Percentiles rank a stretch among this genome's conserved stretches.
These are phyloP conservation scores for Macrosoma leucophasiata DNA, from an alignment of 2,888 invertebrate genomes.

Conservation along the genomic window DNA sequence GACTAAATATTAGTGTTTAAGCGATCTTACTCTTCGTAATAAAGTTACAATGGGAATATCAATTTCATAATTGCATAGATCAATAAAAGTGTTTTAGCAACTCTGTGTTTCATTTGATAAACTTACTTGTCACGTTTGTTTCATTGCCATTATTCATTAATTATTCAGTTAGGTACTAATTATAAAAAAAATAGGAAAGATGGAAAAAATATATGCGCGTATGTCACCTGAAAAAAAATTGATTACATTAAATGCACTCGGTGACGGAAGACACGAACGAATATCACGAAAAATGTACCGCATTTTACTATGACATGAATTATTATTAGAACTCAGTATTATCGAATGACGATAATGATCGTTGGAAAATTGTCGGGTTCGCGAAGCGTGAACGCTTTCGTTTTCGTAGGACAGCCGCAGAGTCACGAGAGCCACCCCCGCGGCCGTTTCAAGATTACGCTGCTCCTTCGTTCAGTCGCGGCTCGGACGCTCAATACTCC, in stretches of 20 bases:
- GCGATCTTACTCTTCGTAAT: conserved; percentile 52
- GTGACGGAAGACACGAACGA: conserved; percentile 10
- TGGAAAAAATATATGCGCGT: conserved; percentile 6
- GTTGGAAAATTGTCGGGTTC: conserved; percentile 57
- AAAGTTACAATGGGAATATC: conserved; percentile 53
- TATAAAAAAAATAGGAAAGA: conserved; percentile 4
- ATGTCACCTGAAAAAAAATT: conserved; percentile 23
- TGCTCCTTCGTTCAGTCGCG: conserved; percentile 43
- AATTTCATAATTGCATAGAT: conserved; percentile 59
- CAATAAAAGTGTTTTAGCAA: conserved; percentile 70
- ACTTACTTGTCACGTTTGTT: no score
- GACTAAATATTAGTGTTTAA: conserved; percentile 49
- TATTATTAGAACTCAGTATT: conserved; percentile 49
- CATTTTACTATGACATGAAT: conserved; percentile 43
- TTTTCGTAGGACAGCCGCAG: conserved; percentile 58
- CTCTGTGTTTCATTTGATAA: conserved; percentile 22
- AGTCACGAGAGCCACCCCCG: conserved; percentile 31
- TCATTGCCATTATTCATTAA: no score
- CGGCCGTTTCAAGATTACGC: no score
- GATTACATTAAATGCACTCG: no score
- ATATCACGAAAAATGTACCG: conserved; percentile 38
- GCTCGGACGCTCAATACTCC: conserved; percentile 46
- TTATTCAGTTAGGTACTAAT: no score
- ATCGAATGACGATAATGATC: conserved; percentile 54
- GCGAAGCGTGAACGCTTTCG: conserved; percentile 67